These are phyloP conservation scores for Zelostemma sp. DNA, from an alignment of 1,140 invertebrate species.

Conservation along the genomic window DNA sequence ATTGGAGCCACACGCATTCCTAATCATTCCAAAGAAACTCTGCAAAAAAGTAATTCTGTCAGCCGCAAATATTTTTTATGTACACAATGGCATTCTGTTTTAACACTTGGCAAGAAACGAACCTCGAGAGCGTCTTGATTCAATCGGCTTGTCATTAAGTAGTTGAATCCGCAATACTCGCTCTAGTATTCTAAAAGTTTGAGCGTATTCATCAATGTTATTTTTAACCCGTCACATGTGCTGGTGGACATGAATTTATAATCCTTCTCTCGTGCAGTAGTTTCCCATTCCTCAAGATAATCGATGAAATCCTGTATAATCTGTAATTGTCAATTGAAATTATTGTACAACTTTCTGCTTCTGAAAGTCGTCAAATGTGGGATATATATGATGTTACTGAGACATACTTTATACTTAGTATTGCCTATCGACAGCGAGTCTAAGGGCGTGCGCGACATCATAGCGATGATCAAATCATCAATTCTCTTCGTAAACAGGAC, in stretches of 20 bases:
- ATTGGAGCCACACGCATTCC: conserved; percentile 17
- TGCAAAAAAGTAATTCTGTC: no score
- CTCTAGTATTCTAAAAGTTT: conserved; percentile 7
- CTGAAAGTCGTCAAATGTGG: no score
- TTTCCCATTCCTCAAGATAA: conserved; percentile 12
- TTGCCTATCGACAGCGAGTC: not conserved
- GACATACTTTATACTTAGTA: not conserved
- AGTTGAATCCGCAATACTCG: conserved; percentile 5
- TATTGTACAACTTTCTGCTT: not conserved
- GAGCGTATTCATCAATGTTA: conserved; percentile 12
- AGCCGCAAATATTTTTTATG: no score
- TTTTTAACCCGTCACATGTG: conserved; percentile 17
- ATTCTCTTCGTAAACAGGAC: not conserved
- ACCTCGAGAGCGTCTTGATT: no score
- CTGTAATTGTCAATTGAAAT: not conserved
- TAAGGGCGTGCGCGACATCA: no score
- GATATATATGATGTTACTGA: no score
- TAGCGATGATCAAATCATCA: not conserved
- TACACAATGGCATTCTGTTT: no score
- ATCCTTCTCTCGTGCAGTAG: not conserved
- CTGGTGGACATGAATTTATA: conserved; percentile 17
- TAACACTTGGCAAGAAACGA: no score
- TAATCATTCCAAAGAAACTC: conserved; percentile 23
- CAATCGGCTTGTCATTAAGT: conserved; percentile 13
- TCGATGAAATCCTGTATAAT: not conserved